Evolutionary conservation across 2,113 vertebrate genomes (phyloP), one percentile per base, ranked within the genome.

Genomic region (Anser cygnoides): DNA sequence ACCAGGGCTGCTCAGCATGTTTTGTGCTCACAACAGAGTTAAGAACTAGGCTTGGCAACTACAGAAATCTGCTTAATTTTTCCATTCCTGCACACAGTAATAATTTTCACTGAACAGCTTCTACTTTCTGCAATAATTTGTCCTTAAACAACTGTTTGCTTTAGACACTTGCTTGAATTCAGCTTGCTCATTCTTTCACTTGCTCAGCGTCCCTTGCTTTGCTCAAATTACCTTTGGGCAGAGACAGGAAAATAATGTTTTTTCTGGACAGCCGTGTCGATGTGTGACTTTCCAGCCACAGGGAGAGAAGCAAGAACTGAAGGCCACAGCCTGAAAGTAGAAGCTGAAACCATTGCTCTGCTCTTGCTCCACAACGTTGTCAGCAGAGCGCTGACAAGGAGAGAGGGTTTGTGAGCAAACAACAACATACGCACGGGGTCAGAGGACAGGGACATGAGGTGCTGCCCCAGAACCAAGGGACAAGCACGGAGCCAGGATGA

Each of bases 21-120:
- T 92, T 41, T 39, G 93, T 81, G 94, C 73, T 96, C 92, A 7
- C 13, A 16, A 26, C 44, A 90, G 28, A 78, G 93, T n/a, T 41
- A 93, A 79, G 52, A 95, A 77, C 35, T 73, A 39, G 72, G 59
- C 94, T 96, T 92, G 65, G 89, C 83, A 92, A 54, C 75, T 74
- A 33, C 62, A 84, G 73, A 92, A 95, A 97, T 92, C 81, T 67
- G 73, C 81, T 95, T 96, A 90, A 67, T 85, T 89, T 29, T 82
- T 68, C 72, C 89, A 3, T 80, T 89, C 75, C 76, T 76, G 88
- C 65, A 11, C 82, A 59, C 67, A 88, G 37, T 46, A 57, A 41
- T 79, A 52, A 3, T 37, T 93, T 93, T 92, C 85, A 83, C 10
- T 8, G 1, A 58, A 17, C 58, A 95, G 97, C 96, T 98, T 97